Percentiles rank a stretch among this genome's conserved stretches.
phyloP scores from a whole-genome alignment of 1,140 invertebrate species.

The Heliothis subflexa region DNA sequence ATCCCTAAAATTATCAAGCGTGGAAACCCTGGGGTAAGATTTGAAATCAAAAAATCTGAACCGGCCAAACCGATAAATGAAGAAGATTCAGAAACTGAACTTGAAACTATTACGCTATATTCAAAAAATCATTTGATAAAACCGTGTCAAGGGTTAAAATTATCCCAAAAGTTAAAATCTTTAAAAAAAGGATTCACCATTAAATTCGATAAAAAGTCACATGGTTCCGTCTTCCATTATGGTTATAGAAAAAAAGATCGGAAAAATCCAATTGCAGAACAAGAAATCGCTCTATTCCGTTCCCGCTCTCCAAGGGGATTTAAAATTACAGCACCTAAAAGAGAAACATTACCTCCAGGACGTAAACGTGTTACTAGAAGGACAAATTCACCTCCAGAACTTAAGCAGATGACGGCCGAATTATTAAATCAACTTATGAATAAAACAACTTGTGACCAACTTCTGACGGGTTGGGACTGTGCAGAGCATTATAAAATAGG shows the following conservation, averaged over 20 bases:
- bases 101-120: constrained; percentile 15
- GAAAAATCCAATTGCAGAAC: background rate
- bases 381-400: too few species aligned
- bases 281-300: background rate
- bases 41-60: background rate
- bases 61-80: too few species aligned
- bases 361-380: too few species aligned
- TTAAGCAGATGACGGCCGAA: background rate
- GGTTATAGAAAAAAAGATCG: background rate
- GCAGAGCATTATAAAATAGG: background rate
- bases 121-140: background rate
- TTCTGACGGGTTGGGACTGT: background rate
- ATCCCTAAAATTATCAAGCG: background rate
- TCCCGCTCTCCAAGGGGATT: background rate
- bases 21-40: background rate
- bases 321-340: too few species aligned
- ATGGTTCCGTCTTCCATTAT: background rate
- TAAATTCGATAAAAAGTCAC: background rate
- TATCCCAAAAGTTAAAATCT: background rate
- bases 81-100: background rate
- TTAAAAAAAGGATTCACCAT: background rate
- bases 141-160: background rate
- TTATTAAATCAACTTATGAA: background rate
- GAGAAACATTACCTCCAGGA: too few species aligned
- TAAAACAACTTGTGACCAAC: background rate